These are phyloP conservation scores for Odocoileus virginianus DNA, from an alignment of 2,113 vertebrate genomes.

Conservation along the genomic window DNA sequence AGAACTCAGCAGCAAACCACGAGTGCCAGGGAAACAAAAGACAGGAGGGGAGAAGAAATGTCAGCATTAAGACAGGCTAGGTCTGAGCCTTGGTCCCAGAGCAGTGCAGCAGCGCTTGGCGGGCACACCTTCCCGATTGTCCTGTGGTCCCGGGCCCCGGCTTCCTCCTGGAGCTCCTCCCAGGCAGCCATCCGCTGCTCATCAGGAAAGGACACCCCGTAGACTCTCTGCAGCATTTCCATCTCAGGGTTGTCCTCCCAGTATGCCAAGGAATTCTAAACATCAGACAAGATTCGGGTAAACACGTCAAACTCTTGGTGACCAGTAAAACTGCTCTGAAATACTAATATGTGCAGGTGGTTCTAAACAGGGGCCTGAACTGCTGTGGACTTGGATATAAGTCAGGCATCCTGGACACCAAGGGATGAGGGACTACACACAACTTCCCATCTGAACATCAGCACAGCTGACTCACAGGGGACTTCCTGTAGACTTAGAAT, in stretches of 20 bases:
- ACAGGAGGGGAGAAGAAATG: not conserved
- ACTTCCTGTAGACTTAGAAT: not conserved
- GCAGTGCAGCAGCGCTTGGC: fast-evolving
- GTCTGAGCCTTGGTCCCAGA: not conserved
- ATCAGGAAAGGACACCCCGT: constrained; percentile 85
- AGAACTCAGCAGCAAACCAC: not conserved
- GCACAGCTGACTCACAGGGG: not conserved
- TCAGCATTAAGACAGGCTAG: not conserved
- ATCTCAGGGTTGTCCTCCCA: constrained; percentile 84
- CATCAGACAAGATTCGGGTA: not conserved
- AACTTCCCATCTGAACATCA: not conserved
- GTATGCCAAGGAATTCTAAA: constrained; percentile 82
- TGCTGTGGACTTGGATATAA: not conserved
- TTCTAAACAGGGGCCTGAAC: not conserved
- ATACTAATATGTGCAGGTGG: not conserved
- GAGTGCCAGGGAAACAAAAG: not conserved
- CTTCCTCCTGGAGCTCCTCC: constrained; percentile 84
- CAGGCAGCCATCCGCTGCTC: constrained; percentile 82
- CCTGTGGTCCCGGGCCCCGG: constrained; percentile 82
- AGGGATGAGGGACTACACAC: not conserved
- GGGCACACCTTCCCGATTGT: constrained; percentile 81
- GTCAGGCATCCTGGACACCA: not conserved
- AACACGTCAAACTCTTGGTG: not conserved
- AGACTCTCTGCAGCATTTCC: constrained; percentile 85
- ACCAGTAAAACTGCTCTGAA: not conserved